These are phyloP conservation scores for Otolemur crassicaudatus DNA, from an alignment of 2,797 vertebrate species.

Conservation along the genomic window DNA sequence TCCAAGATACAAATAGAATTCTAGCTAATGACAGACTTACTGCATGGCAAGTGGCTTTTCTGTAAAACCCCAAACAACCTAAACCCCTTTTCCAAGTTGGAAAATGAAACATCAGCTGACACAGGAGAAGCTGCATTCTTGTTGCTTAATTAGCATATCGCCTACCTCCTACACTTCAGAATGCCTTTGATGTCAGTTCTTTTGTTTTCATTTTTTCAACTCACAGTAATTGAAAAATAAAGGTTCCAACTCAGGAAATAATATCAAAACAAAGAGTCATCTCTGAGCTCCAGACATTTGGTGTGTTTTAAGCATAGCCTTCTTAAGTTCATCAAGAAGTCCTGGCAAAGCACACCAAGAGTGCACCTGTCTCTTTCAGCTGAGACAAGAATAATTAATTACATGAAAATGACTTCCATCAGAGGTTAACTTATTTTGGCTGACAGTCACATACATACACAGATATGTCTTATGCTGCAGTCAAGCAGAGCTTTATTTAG, in stretches of 20 bases:
- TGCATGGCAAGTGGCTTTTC: background rate
- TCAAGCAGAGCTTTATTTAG: slow-evolving; percentile 86
- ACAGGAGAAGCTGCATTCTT: no score
- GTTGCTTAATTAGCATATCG: background rate
- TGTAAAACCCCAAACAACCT: background rate
- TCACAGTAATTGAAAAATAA: slow-evolving; percentile 67
- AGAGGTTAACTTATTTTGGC: slow-evolving; percentile 87
- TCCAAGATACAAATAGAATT: background rate
- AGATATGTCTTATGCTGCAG: slow-evolving; percentile 82
- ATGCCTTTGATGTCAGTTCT: background rate
- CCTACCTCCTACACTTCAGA: background rate
- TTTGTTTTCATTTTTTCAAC: slow-evolving; percentile 41
- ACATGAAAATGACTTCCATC: slow-evolving; percentile 83
- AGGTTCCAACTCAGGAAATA: slow-evolving; percentile 44
- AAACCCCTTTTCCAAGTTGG: background rate
- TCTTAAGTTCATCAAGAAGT: slow-evolving; percentile 59
- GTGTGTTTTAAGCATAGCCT: background rate
- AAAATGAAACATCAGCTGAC: background rate
- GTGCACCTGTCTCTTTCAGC: slow-evolving; percentile 81
- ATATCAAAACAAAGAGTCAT: background rate
- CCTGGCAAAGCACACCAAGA: background rate
- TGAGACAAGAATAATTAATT: slow-evolving; percentile 86
- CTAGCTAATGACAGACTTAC: background rate
- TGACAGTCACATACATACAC: slow-evolving; percentile 85
- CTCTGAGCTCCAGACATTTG: background rate